Base-by-base conservation (phyloP, 2,888 invertebrate species). In the Junonia oenone region DNA sequence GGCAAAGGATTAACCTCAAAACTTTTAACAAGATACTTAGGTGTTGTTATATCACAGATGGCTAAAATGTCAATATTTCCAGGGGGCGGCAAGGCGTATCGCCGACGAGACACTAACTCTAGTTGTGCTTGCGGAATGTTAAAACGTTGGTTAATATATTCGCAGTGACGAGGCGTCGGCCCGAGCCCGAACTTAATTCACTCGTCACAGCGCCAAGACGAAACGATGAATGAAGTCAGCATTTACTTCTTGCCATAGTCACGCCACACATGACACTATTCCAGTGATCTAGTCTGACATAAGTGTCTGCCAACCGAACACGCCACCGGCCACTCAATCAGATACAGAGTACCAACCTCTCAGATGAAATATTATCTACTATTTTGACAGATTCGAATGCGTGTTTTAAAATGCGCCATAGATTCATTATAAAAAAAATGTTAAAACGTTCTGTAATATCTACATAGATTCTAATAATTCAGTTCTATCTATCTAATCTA, bases 21-120 rank as follows among this genome's bases (percentile, higher is more conserved):
- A 75, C 71, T 73, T 72, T 69, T 65, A 75, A 71, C 73, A 74
- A 76, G 78, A 77, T 77, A 79, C 71, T 69, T 68, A 72, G 69
- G 72, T 77, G 74, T 76, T 74, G 77, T 81, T 85, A 78, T 86
- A 88, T 84, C 88, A 87, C 89, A 87, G 84, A 80, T 78, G 79
- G 77, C 76, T 68, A 73, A 79, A 77, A 82, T 81, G 81, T 75
- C 82, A 82, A 81, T 79, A 77, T 73, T 73, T 72, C 70, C 68
- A 59, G 66, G 65, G 76, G 56, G 53, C 74, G 72, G 74, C 67
- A 64, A 78, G 70, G 76, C 76, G 83, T 81, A 76, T 72, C 75
- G 66, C 73, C 75, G 67, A 46, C 65, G 64, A 62, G 76, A 75
- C 76, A 78, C 71, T 73, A 73, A 68, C 76, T 73, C 68, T 66